Base-by-base conservation (phyloP, 1,140 invertebrate species). In the Aphaenogaster floridana region DNA sequence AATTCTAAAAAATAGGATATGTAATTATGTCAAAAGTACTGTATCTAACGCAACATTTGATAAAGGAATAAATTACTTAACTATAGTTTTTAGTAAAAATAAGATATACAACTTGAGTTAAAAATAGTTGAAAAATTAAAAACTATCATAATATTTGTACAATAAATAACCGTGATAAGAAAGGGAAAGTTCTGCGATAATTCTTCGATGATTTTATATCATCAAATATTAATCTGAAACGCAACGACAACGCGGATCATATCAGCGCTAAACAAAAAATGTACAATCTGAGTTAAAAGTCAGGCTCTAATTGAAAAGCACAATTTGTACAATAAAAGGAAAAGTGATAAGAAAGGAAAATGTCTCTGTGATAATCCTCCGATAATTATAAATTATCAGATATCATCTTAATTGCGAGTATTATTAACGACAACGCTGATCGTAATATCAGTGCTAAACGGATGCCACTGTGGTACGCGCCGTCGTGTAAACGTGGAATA, bases 401-500 rank as follows among this genome's bases (percentile, higher is more conserved):
- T 48, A 48, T 69, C 48, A 50, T 34, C 21, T 28, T 11, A 50
- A 48, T 34, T 42, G 66, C 54, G 57, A 34, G 42, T 17, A 15
- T 78, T 45, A 64, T 63, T 63, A 63, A 21, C 11, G 7, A n/a
- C 61, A 28, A 59, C 36, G 39, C 3, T 13, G 9, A 7, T 45
- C 57, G 21, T 42, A 45, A 63, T 54, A 74, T 76, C 52, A 8
- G n/a, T 17, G 77, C 17, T 66, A 36, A 79, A 66, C 9, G 11
- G 17, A 79, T 48, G 77, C 77, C 59, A 84, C 69, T 13, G 69
- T 61, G 45, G 39, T n/a, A 84, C 68, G 69, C 80, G 28, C 34
- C 4, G 17, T 48, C 54, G 69, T 71, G 64, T 71, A 71, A 81
- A 71, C 28, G 68, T 50, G 54, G 80, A 63, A 84, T 84, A 84